A percentile compares a stretch with the other conserved stretches of the same genome.
phyloP scores from a whole-genome alignment of 2,113 vertebrate species.

The Telmatochromis bifrenatus region DNA sequence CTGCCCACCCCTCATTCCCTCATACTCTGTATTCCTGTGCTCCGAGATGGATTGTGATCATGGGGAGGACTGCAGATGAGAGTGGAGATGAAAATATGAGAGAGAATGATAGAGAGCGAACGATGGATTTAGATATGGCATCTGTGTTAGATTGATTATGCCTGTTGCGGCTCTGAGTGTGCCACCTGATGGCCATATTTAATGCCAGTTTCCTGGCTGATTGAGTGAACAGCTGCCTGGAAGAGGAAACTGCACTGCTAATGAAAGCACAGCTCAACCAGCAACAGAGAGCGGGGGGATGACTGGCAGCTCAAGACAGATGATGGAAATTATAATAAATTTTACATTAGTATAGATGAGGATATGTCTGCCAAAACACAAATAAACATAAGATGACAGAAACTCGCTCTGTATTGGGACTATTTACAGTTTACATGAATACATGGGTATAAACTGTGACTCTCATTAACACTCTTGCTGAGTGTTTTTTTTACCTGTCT shows the following conservation, averaged over 20 bases:
- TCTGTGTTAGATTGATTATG: constrained; percentile 63
- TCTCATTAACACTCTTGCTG: not conserved
- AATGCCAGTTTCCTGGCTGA: constrained; percentile 52
- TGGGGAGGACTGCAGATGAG: constrained; percentile 34
- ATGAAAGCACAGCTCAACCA: constrained; percentile 28
- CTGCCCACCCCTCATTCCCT: not conserved
- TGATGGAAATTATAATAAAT: constrained; percentile 18
- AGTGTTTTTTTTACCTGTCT: not conserved
- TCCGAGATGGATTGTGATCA: constrained; percentile 44
- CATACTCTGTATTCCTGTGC: not conserved
- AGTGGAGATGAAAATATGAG: constrained; percentile 11
- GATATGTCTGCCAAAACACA: not conserved
- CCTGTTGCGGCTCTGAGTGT: constrained; percentile 32
- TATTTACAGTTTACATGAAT: not conserved
- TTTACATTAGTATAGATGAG: constrained; percentile 5
- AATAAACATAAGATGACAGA: not conserved
- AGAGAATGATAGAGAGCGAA: constrained; percentile 18
- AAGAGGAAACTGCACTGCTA: constrained; percentile 24
- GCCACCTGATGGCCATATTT: constrained; percentile 60
- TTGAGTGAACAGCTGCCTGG: constrained; percentile 52
- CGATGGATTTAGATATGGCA: constrained; percentile 39
- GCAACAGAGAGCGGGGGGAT: constrained; percentile 5
- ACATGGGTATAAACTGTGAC: not conserved
- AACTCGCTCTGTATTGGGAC: not conserved
- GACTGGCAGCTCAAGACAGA: not conserved